Evolutionary conservation across 1,140 invertebrate species (phyloP).

Genomic region (Solen grandis): DNA sequence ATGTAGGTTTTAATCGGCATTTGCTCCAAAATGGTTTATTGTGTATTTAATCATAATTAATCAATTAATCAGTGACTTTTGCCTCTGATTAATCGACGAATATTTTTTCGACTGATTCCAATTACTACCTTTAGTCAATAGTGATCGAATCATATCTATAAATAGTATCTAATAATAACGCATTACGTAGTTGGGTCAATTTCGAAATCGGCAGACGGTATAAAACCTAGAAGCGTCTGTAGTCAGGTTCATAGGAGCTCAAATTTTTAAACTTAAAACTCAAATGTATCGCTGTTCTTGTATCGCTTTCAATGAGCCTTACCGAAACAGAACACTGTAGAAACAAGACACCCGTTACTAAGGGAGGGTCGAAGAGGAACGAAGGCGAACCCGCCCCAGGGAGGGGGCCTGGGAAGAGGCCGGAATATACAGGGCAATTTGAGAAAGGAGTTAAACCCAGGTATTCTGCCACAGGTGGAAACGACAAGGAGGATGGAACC

Average conservation of each 20-base stretch:
- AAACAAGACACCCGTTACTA: constrained; percentile 13
- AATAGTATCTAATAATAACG: no score
- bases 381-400: background rate
- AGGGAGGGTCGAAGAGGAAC: constrained; percentile 14
- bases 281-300: constrained; percentile 40
- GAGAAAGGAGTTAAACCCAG: background rate
- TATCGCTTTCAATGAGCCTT: constrained; percentile 36
- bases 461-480: no score
- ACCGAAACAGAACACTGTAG: constrained; percentile 7
- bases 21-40: no score
- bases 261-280: constrained; percentile 23
- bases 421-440: no score
- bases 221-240: background rate
- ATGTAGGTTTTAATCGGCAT: no score
- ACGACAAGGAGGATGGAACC: no score
- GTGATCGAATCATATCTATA: no score
- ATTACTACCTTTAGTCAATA: no score
- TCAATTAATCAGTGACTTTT: no score
- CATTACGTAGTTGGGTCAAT: background rate
- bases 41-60: no score
- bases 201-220: background rate
- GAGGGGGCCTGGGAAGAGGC: constrained; percentile 2
- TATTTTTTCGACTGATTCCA: no score
- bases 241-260: constrained; percentile 16
- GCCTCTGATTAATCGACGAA: no score